phyloP scores from a whole-genome alignment of 2,113 vertebrate species.

The Tringa solitaria region DNA sequence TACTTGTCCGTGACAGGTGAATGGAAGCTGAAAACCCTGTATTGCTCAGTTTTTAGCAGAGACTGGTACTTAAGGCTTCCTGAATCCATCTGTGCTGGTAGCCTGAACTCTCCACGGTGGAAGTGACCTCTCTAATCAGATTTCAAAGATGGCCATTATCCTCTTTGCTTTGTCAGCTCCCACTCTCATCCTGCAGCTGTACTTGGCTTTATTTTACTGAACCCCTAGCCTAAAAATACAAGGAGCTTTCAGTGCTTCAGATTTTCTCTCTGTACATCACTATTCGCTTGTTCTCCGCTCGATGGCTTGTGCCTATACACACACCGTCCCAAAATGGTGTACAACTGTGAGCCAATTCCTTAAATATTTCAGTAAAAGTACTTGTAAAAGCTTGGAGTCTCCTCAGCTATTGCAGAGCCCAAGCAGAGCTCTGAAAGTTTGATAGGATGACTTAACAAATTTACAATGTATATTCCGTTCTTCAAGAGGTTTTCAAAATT shows the following conservation, averaged over 20 bases:
- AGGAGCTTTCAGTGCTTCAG: background rate
- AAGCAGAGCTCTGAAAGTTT: background rate
- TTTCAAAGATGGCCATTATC: background rate
- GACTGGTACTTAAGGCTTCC: background rate
- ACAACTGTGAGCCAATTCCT: background rate
- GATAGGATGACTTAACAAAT: background rate
- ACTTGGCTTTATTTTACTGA: background rate
- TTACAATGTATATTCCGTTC: background rate
- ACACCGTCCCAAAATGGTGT: accelerated
- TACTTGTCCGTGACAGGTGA: background rate
- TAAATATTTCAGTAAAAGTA: background rate
- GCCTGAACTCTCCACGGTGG: background rate
- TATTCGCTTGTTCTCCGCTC: background rate
- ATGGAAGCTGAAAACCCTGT: background rate
- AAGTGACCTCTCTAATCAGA: background rate
- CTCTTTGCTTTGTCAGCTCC: background rate
- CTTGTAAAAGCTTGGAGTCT: background rate
- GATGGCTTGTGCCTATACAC: background rate
- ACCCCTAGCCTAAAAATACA: background rate
- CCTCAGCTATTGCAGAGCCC: background rate
- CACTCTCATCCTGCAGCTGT: background rate
- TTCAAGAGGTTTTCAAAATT: background rate
- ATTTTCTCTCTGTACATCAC: background rate
- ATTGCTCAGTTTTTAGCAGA: background rate
- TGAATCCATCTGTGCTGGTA: background rate